Percentiles rank a stretch among this genome's conserved stretches.
These are phyloP conservation scores for Scyliorhinus canicula DNA, from an alignment of 2,797 vertebrate species.

Conservation along the genomic window DNA sequence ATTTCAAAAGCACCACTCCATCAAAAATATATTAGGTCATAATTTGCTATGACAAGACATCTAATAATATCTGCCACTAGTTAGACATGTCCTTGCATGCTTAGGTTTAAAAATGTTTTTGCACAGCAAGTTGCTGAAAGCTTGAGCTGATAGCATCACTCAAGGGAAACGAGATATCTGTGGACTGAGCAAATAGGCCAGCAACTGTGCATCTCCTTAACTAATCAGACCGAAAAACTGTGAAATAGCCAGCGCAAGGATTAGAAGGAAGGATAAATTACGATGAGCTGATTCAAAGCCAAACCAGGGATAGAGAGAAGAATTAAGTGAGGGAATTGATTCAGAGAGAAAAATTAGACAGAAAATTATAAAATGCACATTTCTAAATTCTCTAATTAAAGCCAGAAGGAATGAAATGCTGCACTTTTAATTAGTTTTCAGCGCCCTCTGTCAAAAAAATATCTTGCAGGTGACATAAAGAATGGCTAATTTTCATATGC, in stretches of 20 bases:
- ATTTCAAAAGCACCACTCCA: background rate
- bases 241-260: background rate
- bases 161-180: background rate
- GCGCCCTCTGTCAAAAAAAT: background rate
- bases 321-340: background rate
- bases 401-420: too few relatives aligned
- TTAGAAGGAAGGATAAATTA: background rate
- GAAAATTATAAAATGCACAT: too few relatives aligned
- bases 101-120: background rate
- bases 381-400: too few relatives aligned
- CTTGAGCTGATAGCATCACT: background rate
- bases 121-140: background rate
- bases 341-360: background rate
- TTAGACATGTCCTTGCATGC: background rate
- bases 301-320: background rate
- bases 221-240: background rate
- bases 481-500: background rate
- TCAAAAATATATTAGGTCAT: background rate
- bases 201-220: background rate
- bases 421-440: too few relatives aligned
- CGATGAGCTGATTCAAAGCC: background rate
- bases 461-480: background rate
- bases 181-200: background rate
- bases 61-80: background rate
- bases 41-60: background rate